Evolutionary conservation across 2,888 invertebrate species (phyloP).

Genomic region (Metellina segmentata): DNA sequence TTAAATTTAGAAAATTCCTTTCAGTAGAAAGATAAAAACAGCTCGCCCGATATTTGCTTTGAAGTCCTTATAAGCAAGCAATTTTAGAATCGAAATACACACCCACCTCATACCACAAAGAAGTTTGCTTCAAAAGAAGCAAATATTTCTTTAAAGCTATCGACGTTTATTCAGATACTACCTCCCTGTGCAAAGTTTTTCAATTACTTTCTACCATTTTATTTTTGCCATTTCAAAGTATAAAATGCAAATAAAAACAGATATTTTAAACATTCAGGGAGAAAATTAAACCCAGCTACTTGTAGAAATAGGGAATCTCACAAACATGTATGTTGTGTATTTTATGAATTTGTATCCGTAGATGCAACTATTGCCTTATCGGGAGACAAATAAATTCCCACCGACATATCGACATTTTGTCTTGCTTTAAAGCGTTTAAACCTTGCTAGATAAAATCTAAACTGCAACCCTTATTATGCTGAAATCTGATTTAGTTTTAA

Average conservation of each 20-base stretch:
- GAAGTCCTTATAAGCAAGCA: conserved; percentile 12
- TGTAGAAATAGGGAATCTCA: background rate
- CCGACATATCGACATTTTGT: background rate
- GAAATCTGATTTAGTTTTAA: background rate
- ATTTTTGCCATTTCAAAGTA: conserved; percentile 3
- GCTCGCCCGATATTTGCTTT: background rate
- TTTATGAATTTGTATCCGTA: background rate
- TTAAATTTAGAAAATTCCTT: background rate
- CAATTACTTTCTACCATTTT: conserved; percentile 25
- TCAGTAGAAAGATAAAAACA: conserved; percentile 6
- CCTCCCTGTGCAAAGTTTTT: conserved; percentile 21
- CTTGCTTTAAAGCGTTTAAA: background rate
- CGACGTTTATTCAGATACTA: conserved; percentile 27
- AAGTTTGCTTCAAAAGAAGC: conserved; percentile 14
- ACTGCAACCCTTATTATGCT: too few species aligned
- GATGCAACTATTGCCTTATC: background rate
- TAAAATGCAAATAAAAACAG: conserved; percentile 11
- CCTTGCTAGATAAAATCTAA: too few species aligned
- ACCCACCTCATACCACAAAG: conserved; percentile 11
- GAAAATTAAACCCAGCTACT: background rate
- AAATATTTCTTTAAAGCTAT: conserved; percentile 36
- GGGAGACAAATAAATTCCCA: background rate
- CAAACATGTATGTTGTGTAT: background rate
- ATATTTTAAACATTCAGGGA: background rate
- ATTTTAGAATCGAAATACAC: conserved; percentile 11